Conservation (phyloP, 2,113 vertebrate species). For the Phaethon lepturus region DNA sequence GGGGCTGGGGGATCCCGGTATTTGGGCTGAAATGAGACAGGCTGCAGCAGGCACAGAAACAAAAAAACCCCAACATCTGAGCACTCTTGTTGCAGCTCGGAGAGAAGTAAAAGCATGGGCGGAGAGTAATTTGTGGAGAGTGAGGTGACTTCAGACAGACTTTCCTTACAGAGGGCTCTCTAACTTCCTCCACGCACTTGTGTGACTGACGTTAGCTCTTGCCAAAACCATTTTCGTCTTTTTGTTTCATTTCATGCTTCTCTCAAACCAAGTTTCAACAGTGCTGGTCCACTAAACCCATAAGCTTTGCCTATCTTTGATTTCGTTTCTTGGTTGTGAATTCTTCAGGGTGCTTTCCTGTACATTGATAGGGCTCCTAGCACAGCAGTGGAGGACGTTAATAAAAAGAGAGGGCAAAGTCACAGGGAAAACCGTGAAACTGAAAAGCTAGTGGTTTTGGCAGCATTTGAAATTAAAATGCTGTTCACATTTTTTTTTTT, state of each 20-base stretch:
- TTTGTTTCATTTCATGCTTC: conserved; percentile 5
- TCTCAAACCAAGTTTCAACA: background rate
- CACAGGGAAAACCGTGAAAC: background rate
- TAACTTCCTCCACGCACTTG: background rate
- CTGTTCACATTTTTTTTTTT: background rate
- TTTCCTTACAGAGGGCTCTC: background rate
- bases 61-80: background rate
- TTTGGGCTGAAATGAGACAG: background rate
- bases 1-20: background rate
- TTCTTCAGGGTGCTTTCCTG: background rate
- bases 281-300: background rate
- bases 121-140: background rate
- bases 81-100: background rate
- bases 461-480: background rate
- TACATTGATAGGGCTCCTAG: background rate
- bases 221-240: background rate
- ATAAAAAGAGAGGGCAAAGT: background rate
- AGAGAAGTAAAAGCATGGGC: background rate
- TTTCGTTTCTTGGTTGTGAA: background rate
- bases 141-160: background rate
- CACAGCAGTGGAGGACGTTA: fast-evolving
- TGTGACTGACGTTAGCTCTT: background rate
- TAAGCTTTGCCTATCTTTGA: fast-evolving
- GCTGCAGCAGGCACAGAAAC: background rate
- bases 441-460: background rate